These are phyloP conservation scores for Platalea minor DNA, from an alignment of 2,797 vertebrate genomes.

Conservation along the genomic window DNA sequence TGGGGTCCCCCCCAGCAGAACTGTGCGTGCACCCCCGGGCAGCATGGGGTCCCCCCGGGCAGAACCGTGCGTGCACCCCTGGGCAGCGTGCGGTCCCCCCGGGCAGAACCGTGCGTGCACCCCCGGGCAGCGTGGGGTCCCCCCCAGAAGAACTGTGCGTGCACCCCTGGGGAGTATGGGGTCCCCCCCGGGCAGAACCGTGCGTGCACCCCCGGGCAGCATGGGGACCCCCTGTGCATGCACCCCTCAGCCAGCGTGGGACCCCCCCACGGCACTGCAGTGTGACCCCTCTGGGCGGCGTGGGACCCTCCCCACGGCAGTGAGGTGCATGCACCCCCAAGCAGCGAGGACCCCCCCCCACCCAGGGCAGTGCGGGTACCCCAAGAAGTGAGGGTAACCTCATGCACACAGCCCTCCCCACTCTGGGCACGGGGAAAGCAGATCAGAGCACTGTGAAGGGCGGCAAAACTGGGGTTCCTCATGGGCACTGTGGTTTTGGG, in stretches of 20 bases:
- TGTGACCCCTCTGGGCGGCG: neutral
- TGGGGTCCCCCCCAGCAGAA: too few species aligned
- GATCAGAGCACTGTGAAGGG: rapidly evolving
- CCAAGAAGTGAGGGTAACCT: neutral
- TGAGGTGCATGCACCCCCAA: neutral
- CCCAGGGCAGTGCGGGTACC: neutral
- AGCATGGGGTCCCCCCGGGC: neutral
- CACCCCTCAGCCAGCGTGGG: too few species aligned
- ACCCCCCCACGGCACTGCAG: neutral
- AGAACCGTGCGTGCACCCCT: too few species aligned
- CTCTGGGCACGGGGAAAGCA: rapidly evolving
- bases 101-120: neutral
- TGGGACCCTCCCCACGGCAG: neutral
- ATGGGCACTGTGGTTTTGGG: neutral
- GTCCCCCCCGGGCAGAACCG: too few species aligned
- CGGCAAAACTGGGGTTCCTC: neutral
- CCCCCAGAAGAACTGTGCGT: neutral
- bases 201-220: too few species aligned
- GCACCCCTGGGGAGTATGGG: neutral
- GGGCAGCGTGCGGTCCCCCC: neutral
- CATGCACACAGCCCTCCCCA: neutral
- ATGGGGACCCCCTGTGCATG: neutral
- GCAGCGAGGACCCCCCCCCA: neutral
- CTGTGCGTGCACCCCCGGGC: neutral
- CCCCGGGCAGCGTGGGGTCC: rapidly evolving